A percentile compares a stretch with the other conserved stretches of the same genome.
Evolutionary conservation across 92 coral and sea anemone species (phyloP).

Genomic region (Umimayanthus kanabou): DNA sequence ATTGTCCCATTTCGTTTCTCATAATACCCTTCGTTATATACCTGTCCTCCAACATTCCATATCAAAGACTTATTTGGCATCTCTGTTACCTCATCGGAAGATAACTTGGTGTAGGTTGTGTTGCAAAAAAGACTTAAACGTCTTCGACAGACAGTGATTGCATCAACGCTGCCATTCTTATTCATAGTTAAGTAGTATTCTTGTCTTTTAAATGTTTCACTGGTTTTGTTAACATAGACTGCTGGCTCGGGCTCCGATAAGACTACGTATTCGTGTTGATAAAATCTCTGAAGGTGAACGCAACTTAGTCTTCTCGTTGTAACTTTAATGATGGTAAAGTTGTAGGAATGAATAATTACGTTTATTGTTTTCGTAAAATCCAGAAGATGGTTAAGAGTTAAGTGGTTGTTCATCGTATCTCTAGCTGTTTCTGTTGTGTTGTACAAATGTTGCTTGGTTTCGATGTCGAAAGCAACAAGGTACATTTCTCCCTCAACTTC

Average conservation of each 20-base stretch:
- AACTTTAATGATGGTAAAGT: constrained; percentile 24
- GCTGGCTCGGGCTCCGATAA: neutral
- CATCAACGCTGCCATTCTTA: neutral
- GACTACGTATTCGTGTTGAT: neutral
- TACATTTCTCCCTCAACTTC: neutral
- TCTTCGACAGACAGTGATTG: constrained; percentile 9
- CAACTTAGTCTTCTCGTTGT: neutral
- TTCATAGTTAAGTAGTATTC: neutral
- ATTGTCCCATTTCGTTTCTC: constrained; percentile 12
- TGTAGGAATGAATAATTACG: neutral
- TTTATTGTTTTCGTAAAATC: neutral
- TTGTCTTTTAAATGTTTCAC: neutral
- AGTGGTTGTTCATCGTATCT: neutral
- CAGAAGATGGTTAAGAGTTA: neutral
- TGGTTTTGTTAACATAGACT: neutral
- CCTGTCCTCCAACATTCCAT: constrained; percentile 27
- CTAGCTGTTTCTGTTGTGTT: neutral
- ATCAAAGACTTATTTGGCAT: constrained; percentile 27
- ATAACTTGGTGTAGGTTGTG: constrained; percentile 25
- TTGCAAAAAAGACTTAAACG: constrained; percentile 42
- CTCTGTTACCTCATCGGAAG: constrained; percentile 6
- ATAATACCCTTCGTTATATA: constrained; percentile 30
- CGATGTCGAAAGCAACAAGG: neutral
- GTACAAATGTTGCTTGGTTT: neutral
- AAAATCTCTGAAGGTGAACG: neutral